Evolutionary conservation across 2,113 vertebrate species (phyloP), one percentile per base, ranked within the genome.

Genomic region (Bubo scandiacus): DNA sequence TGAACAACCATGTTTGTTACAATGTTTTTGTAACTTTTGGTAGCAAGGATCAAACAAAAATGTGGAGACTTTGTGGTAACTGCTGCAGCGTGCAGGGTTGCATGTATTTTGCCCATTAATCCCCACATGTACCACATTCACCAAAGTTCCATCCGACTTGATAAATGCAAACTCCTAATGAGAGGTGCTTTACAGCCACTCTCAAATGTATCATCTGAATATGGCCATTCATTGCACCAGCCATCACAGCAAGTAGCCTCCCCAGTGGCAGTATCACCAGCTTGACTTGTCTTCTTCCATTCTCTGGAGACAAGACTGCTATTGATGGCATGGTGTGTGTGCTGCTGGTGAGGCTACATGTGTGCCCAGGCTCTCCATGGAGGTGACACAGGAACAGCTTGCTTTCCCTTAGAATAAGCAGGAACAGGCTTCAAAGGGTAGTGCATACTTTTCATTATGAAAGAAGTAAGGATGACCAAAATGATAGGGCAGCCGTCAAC

Each of bases 161-260:
- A 72, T 77, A 92, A 82, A 51, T 22, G 49, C 29, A 66, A 72
- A 58, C 55, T 49, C n/a, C 40, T 42, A 32, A 52, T 21, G 45
- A 29, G 58, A 42, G 23, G 36, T 68, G 79, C 11, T 54, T 71
- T 22, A 23, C 2, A 74, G 40, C 49, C 38, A 16, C 23, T 86
- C 52, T 43, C 52, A 67, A 75, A 52, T 34, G 10, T 27, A 4
- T 25, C 52, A 13, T 74, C 65, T 91, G 61, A 59, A 51, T 63
- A 8, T 0, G 1, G 55, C 32, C 29, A 7, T 26, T 74, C 23
- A 10, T 78, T 65, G 52, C 21, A 55, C 3, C 52, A 66, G 77
- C 40, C 32, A 5, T 25, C 54, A 12, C 21, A 32, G 51, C 0
- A 0, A 52, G 55, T 19, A 52, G 51, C 42, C 40, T 4, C 2